A percentile compares a stretch with the other conserved stretches of the same genome.
phyloP scores from a whole-genome alignment of 2,888 invertebrate genomes.

The Polydrusus pterygomalis region DNA sequence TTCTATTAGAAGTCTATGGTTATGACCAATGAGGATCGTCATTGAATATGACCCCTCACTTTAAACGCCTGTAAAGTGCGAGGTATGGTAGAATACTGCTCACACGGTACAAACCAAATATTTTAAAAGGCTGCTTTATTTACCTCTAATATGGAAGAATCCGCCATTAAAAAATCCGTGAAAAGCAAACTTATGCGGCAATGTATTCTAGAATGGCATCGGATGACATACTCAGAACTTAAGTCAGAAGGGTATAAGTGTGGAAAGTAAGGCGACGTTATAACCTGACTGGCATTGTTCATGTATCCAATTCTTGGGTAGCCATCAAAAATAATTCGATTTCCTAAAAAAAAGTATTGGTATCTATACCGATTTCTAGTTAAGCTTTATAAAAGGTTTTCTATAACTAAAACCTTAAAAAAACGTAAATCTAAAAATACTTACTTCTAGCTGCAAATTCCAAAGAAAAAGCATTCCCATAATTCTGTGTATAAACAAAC shows the following conservation, averaged over 20 bases:
- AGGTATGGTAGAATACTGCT: too few species aligned
- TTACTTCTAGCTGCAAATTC: constrained; percentile 79
- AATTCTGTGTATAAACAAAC: constrained; percentile 76
- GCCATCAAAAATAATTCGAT: constrained; percentile 74
- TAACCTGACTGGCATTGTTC: constrained; percentile 72
- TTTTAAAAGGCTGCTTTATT: too few species aligned
- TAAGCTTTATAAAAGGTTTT: too few species aligned
- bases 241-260: constrained; percentile 80
- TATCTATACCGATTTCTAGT: too few species aligned
- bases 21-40: too few species aligned
- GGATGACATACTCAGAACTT: constrained; percentile 79
- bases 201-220: constrained; percentile 72
- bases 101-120: too few species aligned
- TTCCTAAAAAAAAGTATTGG: constrained; percentile 75
- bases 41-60: not conserved
- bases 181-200: constrained; percentile 79
- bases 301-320: constrained; percentile 69
- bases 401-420: too few species aligned
- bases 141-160: constrained; percentile 81
- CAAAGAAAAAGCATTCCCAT: constrained; percentile 78
- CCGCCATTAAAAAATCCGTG: constrained; percentile 80
- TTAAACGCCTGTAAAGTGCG: too few species aligned
- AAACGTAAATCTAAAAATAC: not conserved
- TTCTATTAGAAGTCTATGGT: too few species aligned
- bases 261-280: constrained; percentile 82